phyloP scores from a whole-genome alignment of 2,797 vertebrate species.

The Hydrolagus colliei region DNA sequence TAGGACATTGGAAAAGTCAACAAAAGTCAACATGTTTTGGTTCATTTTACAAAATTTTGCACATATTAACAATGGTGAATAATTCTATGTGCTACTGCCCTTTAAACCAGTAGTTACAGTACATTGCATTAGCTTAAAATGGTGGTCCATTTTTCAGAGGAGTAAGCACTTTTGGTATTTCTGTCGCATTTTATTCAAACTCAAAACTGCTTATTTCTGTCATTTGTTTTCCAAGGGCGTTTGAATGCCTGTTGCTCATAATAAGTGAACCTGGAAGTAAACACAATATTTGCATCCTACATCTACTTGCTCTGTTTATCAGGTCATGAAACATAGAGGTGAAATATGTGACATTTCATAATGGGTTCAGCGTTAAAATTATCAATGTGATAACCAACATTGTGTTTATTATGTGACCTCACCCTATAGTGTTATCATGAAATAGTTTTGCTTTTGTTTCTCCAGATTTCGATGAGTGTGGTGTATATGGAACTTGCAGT shows the following conservation, averaged over 20 bases:
- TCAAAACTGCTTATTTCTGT: neutral
- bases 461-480: constrained; percentile 90
- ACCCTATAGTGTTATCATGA: no score
- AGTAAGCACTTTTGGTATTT: neutral
- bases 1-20: no score
- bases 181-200: neutral
- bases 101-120: neutral
- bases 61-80: neutral
- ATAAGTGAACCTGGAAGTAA: neutral
- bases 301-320: neutral
- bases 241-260: neutral
- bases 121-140: neutral
- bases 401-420: no score
- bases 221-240: neutral
- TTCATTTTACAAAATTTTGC: neutral
- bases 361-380: no score
- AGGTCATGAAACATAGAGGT: neutral
- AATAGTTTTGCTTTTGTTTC: constrained; percentile 49
- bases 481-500: constrained; percentile 80
- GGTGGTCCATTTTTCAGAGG: neutral
- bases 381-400: no score
- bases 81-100: neutral
- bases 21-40: no score
- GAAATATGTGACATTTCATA: no score
- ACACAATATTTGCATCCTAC: no score